phyloP scores from a whole-genome alignment of 2,888 invertebrate species.

The Drosophila infuscata region DNA sequence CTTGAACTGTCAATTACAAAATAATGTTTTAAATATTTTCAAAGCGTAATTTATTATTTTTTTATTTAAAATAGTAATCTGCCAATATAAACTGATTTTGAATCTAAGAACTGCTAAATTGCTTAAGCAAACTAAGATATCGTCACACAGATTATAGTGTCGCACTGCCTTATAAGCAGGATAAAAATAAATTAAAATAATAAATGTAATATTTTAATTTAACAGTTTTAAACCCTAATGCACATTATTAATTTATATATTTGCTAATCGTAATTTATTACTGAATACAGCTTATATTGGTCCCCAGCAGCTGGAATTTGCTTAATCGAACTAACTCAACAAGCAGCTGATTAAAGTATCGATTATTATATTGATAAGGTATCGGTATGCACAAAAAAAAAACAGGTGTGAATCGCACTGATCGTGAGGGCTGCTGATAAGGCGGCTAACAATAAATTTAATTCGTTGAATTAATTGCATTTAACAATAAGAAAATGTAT shows the following conservation, averaged over 20 bases:
- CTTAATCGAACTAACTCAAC: neutral
- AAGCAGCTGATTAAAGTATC: constrained; percentile 14
- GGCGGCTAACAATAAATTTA: neutral
- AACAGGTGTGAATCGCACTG: constrained; percentile 31
- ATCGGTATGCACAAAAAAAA: constrained; percentile 5
- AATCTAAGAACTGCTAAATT: neutral
- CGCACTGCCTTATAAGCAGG: neutral
- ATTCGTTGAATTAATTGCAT: constrained; percentile 20
- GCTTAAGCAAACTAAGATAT: neutral
- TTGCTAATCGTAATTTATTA: neutral
- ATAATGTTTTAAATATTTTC: too few relatives aligned
- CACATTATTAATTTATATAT: neutral
- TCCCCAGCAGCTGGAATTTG: neutral
- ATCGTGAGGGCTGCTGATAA: constrained; percentile 39
- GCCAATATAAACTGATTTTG: neutral
- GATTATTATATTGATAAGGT: neutral
- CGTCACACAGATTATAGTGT: too few relatives aligned
- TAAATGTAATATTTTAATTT: neutral
- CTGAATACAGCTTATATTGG: neutral
- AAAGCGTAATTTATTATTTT: too few relatives aligned
- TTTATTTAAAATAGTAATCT: too few relatives aligned
- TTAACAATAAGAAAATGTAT: constrained; percentile 35
- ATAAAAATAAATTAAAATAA: constrained; percentile 5
- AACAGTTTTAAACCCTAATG: constrained; percentile 21
- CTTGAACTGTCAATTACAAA: too few relatives aligned